A percentile compares a stretch with the other conserved stretches of the same genome.
Conservation (phyloP, 2,888 invertebrate genomes). For the Flabesymbios commensalis region DNA sequence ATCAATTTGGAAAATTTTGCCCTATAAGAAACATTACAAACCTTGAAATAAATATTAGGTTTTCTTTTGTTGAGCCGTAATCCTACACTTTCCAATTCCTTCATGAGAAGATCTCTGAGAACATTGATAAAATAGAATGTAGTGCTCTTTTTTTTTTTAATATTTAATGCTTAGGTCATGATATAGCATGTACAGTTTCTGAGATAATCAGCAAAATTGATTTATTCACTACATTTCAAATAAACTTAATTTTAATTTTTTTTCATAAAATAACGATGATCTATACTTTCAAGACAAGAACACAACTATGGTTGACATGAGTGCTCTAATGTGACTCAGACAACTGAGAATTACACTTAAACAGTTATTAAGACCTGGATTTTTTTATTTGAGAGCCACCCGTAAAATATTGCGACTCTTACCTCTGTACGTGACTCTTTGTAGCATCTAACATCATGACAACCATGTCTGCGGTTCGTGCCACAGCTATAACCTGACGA, state of each 20-base stretch:
- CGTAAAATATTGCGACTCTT: no score
- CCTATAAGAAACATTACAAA: conserved; percentile 49
- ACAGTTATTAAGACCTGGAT: no score
- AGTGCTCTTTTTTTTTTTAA: no score
- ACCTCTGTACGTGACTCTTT: conserved; percentile 91
- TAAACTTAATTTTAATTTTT: neutral
- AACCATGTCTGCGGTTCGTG: conserved; percentile 94
- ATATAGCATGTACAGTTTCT: no score
- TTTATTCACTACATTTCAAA: neutral
- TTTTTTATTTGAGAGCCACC: no score
- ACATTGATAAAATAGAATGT: neutral
- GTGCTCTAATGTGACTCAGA: no score
- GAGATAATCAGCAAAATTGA: neutral
- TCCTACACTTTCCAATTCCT: conserved; percentile 95
- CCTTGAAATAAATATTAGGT: conserved; percentile 98
- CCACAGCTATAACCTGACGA: conserved; percentile 96
- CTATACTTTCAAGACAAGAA: no score
- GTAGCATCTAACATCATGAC: conserved; percentile 99
- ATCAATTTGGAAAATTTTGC: no score
- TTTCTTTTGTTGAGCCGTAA: conserved; percentile 92
- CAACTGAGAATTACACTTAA: no score
- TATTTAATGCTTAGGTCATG: no score
- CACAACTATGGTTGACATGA: no score
- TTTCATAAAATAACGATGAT: neutral
- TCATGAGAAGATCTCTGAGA: conserved; percentile 78